A percentile compares a stretch with the other conserved stretches of the same genome.
These are phyloP conservation scores for Dorcus parallelipipedus DNA, from an alignment of 2,888 invertebrate genomes.

Conservation along the genomic window DNA sequence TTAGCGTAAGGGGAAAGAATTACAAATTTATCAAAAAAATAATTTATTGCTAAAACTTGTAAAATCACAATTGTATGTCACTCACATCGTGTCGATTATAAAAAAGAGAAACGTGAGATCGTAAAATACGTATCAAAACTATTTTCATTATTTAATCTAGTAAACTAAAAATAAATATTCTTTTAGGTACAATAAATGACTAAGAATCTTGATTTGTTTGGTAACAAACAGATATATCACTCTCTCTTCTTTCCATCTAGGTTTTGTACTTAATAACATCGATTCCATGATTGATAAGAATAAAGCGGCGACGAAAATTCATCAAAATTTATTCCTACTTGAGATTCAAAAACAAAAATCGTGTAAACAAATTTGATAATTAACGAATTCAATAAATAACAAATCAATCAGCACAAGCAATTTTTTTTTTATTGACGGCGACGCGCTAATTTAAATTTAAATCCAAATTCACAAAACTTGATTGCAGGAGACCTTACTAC, in stretches of 20 bases:
- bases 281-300: too few species aligned
- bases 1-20: too few species aligned
- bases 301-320: too few species aligned
- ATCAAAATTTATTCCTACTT: too few species aligned
- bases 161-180: conserved; percentile 7
- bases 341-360: background rate
- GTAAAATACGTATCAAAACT: background rate
- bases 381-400: too few species aligned
- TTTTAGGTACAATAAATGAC: conserved; percentile 15
- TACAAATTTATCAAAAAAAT: conserved; percentile 1
- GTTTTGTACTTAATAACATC: too few species aligned
- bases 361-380: background rate
- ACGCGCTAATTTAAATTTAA: too few species aligned
- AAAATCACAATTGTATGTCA: conserved; percentile 6
- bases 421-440: too few species aligned
- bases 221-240: background rate
- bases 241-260: too few species aligned
- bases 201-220: conserved; percentile 2
- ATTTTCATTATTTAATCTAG: conserved; percentile 1
- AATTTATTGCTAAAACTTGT: conserved; percentile 9
- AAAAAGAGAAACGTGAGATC: background rate
- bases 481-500: too few species aligned
- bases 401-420: too few species aligned
- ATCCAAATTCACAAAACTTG: too few species aligned
- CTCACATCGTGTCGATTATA: background rate